Conservation (phyloP, 1,140 invertebrate species). For the Tribolium madens region DNA sequence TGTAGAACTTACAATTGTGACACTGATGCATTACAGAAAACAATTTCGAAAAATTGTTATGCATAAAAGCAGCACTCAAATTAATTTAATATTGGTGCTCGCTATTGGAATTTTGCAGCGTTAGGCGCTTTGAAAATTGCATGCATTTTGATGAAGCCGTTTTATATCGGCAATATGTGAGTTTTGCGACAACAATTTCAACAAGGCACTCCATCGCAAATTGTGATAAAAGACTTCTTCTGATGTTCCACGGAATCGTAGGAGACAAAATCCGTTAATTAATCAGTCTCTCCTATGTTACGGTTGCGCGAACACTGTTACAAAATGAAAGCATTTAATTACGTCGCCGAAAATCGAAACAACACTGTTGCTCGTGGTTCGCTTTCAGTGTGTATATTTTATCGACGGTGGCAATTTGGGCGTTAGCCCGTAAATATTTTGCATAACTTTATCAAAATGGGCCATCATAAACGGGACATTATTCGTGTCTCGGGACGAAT, state of each 20-base stretch:
- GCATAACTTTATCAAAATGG: slow-evolving; percentile 36
- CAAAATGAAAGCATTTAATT: slow-evolving; percentile 33
- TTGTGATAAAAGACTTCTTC: background rate
- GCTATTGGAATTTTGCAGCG: slow-evolving; percentile 11
- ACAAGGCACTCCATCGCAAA: background rate
- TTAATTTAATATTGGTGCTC: slow-evolving; percentile 23
- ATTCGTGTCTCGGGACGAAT: slow-evolving; percentile 23
- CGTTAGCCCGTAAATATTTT: slow-evolving; percentile 11
- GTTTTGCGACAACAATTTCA: background rate
- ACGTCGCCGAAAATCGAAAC: slow-evolving; percentile 19
- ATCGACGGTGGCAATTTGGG: background rate
- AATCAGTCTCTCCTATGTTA: slow-evolving; percentile 14
- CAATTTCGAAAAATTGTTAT: slow-evolving; percentile 21
- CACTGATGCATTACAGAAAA: slow-evolving; percentile 4
- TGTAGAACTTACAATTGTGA: background rate
- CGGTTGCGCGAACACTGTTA: slow-evolving; percentile 26
- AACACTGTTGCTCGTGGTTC: background rate
- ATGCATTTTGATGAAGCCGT: slow-evolving; percentile 24
- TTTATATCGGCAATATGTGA: background rate
- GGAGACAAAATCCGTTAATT: slow-evolving; percentile 8
- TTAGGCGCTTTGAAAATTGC: slow-evolving; percentile 12
- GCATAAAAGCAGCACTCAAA: slow-evolving; percentile 16
- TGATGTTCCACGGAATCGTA: background rate
- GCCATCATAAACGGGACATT: slow-evolving; percentile 24
- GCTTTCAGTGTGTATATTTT: slow-evolving; percentile 3